Base-by-base conservation (phyloP, 2,888 invertebrate genomes). In the Stenichneumon culpator region DNA sequence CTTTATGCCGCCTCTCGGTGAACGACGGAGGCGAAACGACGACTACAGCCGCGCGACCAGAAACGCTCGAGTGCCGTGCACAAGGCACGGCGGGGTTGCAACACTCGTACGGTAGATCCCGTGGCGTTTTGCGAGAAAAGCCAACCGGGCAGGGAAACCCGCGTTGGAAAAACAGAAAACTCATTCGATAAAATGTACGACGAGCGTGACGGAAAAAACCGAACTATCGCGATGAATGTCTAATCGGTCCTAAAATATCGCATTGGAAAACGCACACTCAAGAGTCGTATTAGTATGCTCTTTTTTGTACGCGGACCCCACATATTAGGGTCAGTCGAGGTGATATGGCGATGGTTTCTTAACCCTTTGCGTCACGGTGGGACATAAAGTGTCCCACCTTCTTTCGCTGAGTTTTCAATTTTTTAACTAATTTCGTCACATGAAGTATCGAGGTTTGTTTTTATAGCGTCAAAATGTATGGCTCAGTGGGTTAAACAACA, bases 1-100 rank as follows among this genome's bases (percentile, higher is more conserved):
- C 91, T 92, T 93, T 92, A 91, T 91, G 90, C 88, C 74, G 83
- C 70, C 75, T 69, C 63, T 69, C 65, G 25, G 60, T n/a, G 75
- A 77, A 68, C 68, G 78, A 78, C 63, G 72, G 57, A 52, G 65
- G 50, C 39, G 72, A 81, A 72, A 82, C 74, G 72, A 72, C 79
- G 72, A 78, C 73, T 54, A 74, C 63, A 69, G 54, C 63, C 54
- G 44, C 73, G 69, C 72, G 77, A 70, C 39, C 78, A 63, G 80
- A 79, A 86, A 80, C 74, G 74, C 74, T 81, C 80, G 70, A 47
- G 60, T 74, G 77, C 77, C 77, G 50, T 73, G 63, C 16, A 68
- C 67, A 77, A 78, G 70, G 67, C 75, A 60, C 68, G 72, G 67
- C 57, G 65, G 52, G 72, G 54, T 68, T 82, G 52, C 36, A 1